Evolutionary conservation across 2,888 invertebrate genomes (phyloP), one percentile per base, ranked within the genome.

Genomic region (Odontocolon sp.): DNA sequence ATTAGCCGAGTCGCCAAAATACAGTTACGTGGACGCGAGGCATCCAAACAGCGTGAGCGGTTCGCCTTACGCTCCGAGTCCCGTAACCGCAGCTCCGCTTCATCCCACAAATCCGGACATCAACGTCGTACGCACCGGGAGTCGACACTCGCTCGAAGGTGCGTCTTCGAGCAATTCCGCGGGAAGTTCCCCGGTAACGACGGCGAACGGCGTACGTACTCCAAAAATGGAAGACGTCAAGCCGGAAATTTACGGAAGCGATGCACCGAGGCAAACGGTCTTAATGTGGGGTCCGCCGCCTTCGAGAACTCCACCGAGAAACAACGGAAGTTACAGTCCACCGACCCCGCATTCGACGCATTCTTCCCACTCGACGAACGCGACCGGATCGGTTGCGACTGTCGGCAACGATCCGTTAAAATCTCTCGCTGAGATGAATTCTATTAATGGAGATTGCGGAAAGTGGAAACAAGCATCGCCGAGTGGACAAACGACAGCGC

Each of bases 241-340:
- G 81, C 87, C 91, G 0, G 93, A 93, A 73, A 89, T 90, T 18
- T 90, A 87, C 77, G 87, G 82, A 26, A 86, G 83, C 69, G 94
- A 94, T 84, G 92, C 94, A 81, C 95, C 95, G 0, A 92, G 98
- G 47, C 97, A 98, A 91, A 98, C 97, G 8, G 98, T 97, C 64
- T 93, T 98, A 45, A 97, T 98, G 97, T 98, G 97, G 97, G 97
- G 97, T 5, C 90, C 90, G 1, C 89, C 90, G 0, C 82, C 83
- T 0, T 82, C 89, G 0, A 85, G 90, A 23, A 89, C 89, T 1
- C 88, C 90, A 5, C 89, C 90, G 1, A 85, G 89, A 38, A 89
- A 88, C 71, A 90, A 90, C 68, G 90, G 90, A 1, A 88, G 86
- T 63, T 90, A 90, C 77, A 90, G 90, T 16, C 90, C 90, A 2